These are phyloP conservation scores for Centropristis striata DNA, from an alignment of 2,113 vertebrate species.

Conservation along the genomic window DNA sequence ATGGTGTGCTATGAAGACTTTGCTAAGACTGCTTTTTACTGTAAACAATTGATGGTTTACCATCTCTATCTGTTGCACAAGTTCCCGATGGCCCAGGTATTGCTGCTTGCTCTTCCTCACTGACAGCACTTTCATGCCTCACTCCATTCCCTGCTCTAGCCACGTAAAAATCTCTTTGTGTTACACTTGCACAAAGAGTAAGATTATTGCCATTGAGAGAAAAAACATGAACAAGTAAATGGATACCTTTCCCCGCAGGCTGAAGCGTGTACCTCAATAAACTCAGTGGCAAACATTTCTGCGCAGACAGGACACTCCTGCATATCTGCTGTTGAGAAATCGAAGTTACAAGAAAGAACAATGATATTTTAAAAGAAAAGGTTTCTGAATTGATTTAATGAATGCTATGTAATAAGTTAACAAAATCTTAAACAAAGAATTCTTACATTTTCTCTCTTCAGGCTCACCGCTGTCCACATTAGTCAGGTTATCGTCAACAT, in stretches of 20 bases:
- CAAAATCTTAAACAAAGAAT: too few relatives aligned
- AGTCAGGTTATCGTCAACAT: too few relatives aligned
- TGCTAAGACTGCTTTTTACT: too few relatives aligned
- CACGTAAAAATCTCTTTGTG: neutral
- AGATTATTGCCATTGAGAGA: neutral
- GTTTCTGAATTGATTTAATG: too few relatives aligned
- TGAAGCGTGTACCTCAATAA: constrained; percentile 2
- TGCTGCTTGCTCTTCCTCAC: constrained; percentile 41
- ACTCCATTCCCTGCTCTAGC: constrained; percentile 34
- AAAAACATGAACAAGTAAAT: constrained; percentile 16
- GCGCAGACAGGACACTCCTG: constrained; percentile 35
- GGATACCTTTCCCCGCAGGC: constrained; percentile 28
- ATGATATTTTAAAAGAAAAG: too few relatives aligned
- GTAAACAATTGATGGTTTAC: too few relatives aligned
- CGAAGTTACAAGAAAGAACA: neutral
- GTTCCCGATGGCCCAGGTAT: constrained; percentile 30
- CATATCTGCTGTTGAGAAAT: constrained; percentile 12
- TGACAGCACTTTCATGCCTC: too few relatives aligned
- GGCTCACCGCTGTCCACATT: too few relatives aligned
- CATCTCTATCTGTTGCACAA: constrained; percentile 23
- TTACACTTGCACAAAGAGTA: neutral
- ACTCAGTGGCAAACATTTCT: constrained; percentile 18
- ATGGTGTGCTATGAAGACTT: too few relatives aligned
- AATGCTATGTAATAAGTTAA: too few relatives aligned
- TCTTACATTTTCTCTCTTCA: too few relatives aligned